Evolutionary conservation across 2,797 vertebrate genomes (phyloP).

Genomic region (Simalia tracyae): DNA sequence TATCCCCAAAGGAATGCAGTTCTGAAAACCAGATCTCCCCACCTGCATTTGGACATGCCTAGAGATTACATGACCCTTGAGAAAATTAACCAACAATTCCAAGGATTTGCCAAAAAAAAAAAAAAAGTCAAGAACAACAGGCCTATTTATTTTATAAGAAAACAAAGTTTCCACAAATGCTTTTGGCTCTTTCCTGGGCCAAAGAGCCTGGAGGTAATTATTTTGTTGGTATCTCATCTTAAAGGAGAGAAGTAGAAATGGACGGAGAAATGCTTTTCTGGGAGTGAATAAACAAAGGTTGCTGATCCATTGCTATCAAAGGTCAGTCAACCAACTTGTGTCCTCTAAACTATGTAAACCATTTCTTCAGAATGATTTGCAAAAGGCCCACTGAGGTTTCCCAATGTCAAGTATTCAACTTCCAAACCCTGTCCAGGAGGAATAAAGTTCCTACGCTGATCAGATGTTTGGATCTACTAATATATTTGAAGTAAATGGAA

Average conservation of each 20-base stretch:
- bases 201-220: background rate
- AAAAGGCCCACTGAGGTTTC: background rate
- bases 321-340: background rate
- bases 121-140: background rate
- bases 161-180: background rate
- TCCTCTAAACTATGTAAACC: conserved; percentile 15
- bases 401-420: background rate
- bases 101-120: background rate
- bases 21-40: background rate
- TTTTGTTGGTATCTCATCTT: background rate
- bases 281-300: conserved; percentile 15
- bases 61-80: background rate
- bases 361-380: conserved; percentile 3
- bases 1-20: background rate
- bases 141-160: background rate
- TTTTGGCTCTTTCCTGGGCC: background rate
- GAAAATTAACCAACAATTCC: background rate
- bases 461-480: conserved; percentile 21
- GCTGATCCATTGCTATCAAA: background rate
- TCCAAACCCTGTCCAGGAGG: background rate
- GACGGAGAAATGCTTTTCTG: background rate
- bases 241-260: background rate
- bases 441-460: background rate
- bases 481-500: background rate
- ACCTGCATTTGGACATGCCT: background rate